Evolutionary conservation across 2,888 invertebrate genomes (phyloP).

Genomic region (Itoplectis maculator): DNA sequence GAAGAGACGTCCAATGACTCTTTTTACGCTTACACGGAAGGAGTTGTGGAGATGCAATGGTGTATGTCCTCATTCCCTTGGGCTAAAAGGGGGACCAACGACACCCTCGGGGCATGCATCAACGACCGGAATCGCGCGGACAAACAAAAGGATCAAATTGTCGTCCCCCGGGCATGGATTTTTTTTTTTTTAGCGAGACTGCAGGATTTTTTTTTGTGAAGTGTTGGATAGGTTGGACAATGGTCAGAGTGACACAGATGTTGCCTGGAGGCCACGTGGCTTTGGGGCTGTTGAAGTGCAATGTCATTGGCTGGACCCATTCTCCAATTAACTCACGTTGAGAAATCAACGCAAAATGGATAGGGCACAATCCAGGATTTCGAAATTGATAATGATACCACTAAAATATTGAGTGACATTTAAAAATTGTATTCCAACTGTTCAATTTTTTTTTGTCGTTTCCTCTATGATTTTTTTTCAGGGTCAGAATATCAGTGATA

Average conservation of each 20-base stretch:
- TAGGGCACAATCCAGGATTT: neutral
- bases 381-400: too few species aligned
- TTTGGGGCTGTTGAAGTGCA: neutral
- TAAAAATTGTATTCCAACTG: too few species aligned
- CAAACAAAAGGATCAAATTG: constrained; percentile 50
- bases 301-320: neutral
- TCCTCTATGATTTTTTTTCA: too few species aligned
- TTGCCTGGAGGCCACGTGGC: neutral
- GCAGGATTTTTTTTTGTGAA: neutral
- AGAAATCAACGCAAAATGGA: too few species aligned
- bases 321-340: neutral
- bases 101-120: constrained; percentile 51
- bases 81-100: too few species aligned
- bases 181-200: neutral
- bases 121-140: constrained; percentile 33
- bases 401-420: too few species aligned
- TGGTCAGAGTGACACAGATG: neutral
- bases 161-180: constrained; percentile 13
- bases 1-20: constrained; percentile 62
- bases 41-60: constrained; percentile 50
- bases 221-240: neutral
- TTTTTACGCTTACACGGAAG: constrained; percentile 64
- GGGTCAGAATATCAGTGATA: too few species aligned
- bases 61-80: constrained; percentile 56
- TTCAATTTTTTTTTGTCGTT: too few species aligned